Evolutionary conservation across 1,140 invertebrate species (phyloP).

Genomic region (Marisa cornuarietis): DNA sequence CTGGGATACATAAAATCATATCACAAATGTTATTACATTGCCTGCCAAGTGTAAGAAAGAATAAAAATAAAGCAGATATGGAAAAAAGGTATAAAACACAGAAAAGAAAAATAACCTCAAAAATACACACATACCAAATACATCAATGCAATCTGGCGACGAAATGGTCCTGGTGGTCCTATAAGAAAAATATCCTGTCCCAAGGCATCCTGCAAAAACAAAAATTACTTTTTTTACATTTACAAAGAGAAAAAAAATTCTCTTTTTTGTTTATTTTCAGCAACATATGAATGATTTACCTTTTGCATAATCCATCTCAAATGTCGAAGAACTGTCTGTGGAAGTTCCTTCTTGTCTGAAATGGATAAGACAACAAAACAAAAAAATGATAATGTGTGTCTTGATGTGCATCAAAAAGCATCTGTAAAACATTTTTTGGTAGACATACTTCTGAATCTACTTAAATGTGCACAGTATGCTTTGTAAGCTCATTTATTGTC

Average conservation of each 20-base stretch:
- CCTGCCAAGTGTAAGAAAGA: no score
- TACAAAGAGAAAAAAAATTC: background rate
- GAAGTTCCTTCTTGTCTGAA: slow-evolving; percentile 61
- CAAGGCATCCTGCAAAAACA: slow-evolving; percentile 73
- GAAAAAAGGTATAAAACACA: background rate
- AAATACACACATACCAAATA: slow-evolving; percentile 69
- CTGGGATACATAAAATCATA: background rate
- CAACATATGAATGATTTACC: slow-evolving; percentile 59
- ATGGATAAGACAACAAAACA: slow-evolving; percentile 5
- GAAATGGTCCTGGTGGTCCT: slow-evolving; percentile 84
- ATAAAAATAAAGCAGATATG: no score
- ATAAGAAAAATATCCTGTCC: slow-evolving; percentile 96
- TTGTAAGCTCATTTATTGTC: no score
- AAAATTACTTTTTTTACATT: background rate
- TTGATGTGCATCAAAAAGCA: no score
- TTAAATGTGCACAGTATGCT: no score
- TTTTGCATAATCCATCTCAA: slow-evolving; percentile 96
- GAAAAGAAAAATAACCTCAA: background rate
- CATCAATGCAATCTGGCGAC: slow-evolving; percentile 83
- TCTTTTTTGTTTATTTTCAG: background rate
- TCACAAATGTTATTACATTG: background rate
- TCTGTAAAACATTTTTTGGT: no score
- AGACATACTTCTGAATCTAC: no score
- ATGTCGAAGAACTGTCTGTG: slow-evolving; percentile 82
- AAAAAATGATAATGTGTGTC: no score